A percentile compares a stretch with the other conserved stretches of the same genome.
Conservation (phyloP, 1,140 invertebrate species). For the Pteromalus puparum region DNA sequence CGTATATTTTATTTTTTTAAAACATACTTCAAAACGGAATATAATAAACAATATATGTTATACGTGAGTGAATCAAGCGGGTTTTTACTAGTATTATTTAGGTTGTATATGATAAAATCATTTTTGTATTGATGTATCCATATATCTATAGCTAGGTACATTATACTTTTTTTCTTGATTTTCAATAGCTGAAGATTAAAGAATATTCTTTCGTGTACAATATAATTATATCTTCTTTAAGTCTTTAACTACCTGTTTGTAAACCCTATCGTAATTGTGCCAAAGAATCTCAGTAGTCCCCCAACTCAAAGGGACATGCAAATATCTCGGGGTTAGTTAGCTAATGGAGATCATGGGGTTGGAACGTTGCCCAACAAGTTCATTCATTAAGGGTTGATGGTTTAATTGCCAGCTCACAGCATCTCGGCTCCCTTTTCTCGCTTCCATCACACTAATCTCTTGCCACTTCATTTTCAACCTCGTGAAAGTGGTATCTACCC, state of each 20-base stretch:
- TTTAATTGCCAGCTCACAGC: slow-evolving; percentile 74
- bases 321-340: slow-evolving; percentile 76
- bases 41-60: too few relatives aligned
- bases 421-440: slow-evolving; percentile 62
- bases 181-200: slow-evolving; percentile 60
- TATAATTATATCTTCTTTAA: slow-evolving; percentile 69
- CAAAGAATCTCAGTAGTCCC: slow-evolving; percentile 71
- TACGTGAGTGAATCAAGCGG: too few relatives aligned
- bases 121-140: too few relatives aligned
- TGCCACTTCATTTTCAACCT: slow-evolving; percentile 52
- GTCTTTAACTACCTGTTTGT: slow-evolving; percentile 74
- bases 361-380: slow-evolving; percentile 67
- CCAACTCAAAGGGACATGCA: slow-evolving; percentile 70
- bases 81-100: too few relatives aligned
- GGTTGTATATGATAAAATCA: too few relatives aligned
- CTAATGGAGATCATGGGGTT: slow-evolving; percentile 71
- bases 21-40: too few relatives aligned
- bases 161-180: too few relatives aligned
- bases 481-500: slow-evolving; percentile 44
- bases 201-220: background rate
- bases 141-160: too few relatives aligned
- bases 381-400: slow-evolving; percentile 75
- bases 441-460: slow-evolving; percentile 55
- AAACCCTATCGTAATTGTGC: slow-evolving; percentile 72
- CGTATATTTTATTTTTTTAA: too few relatives aligned